Evolutionary conservation across 2,113 vertebrate genomes (phyloP), one percentile per base, ranked within the genome.

Genomic region (Heliornis fulica): DNA sequence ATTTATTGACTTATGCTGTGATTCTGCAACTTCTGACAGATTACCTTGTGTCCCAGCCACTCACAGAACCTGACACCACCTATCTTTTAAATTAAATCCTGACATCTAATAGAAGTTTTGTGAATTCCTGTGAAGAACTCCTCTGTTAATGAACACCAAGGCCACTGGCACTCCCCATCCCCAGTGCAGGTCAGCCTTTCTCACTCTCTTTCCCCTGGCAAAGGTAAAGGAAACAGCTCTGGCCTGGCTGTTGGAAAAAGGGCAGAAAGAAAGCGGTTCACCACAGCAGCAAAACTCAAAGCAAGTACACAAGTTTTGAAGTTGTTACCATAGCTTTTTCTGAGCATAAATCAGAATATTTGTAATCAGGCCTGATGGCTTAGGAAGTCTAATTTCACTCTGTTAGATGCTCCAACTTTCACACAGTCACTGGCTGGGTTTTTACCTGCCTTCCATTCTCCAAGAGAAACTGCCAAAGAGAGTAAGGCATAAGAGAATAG

Each of bases 351-450:
- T 19, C 22, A 65, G 56, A 79, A 40, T n/a, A 56, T 18, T 65
- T 83, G 40, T 36, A 25, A 72, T 41, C 15, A 22, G 43, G 40
- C 41, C 32, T 68, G 74, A 64, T 64, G 43, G 22, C 48, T 69
- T 57, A 71, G 36, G 23, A 79, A 53, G 23, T 46, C 2, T 15
- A 38, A 89, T 28, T 68, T 40, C 23, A 10, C 14, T 28, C 8
- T 15, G 16, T 46, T 51, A 60, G 17, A 23, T 3, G 11, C 70
- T 18, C 51, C 46, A 66, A 12, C 15, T 54, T 75, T 51, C 41
- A 13, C 1, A 11, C 2, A 1, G 46, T 65, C 11, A 4, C 11
- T 22, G 11, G 16, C 36, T 50, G 50, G 14, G 14, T 14, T 23
- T 45, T 38, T 36, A 66, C 50, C 66, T 22, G 18, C 57, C 11